phyloP scores from a whole-genome alignment of 30 jellyfish, hydroid and myxozoan genomes.

The Aurelia aurita region DNA sequence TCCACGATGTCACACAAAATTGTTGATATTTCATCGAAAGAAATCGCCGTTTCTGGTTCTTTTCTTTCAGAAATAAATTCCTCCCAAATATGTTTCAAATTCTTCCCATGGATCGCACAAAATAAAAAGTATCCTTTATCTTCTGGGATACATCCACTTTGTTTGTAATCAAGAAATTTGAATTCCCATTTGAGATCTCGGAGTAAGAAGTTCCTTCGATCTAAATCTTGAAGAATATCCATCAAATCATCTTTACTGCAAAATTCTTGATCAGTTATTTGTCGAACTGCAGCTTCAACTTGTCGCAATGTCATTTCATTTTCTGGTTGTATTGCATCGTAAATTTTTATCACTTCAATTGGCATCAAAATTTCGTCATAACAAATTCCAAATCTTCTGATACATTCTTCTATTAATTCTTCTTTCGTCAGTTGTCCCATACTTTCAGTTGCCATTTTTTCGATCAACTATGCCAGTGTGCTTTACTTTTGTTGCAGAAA shows the following conservation, averaged over 20 bases:
- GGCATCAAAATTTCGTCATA: conserved; percentile 48
- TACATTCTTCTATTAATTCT: conserved; percentile 42
- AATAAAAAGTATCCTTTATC: conserved; percentile 47
- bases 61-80: conserved; percentile 15
- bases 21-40: conserved; percentile 47
- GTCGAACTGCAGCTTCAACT: conserved; percentile 50
- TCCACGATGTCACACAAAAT: conserved; percentile 38
- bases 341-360: conserved; percentile 18
- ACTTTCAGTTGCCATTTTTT: no score
- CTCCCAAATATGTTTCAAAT: conserved; percentile 26
- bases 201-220: conserved; percentile 50
- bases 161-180: conserved; percentile 45
- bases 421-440: background rate
- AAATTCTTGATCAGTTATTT: conserved; percentile 18
- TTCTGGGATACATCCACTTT: conserved; percentile 38
- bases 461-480: no score
- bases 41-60: conserved; percentile 34
- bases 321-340: conserved; percentile 58
- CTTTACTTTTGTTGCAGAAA: no score
- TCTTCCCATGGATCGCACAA: conserved; percentile 57
- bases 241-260: conserved; percentile 37
- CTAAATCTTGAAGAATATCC: conserved; percentile 64
- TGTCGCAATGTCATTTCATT: conserved; percentile 40
- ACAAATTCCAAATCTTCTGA: conserved; percentile 47
- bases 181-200: conserved; percentile 74